Conservation (phyloP, 2,113 vertebrate species). For the Channa argus region DNA sequence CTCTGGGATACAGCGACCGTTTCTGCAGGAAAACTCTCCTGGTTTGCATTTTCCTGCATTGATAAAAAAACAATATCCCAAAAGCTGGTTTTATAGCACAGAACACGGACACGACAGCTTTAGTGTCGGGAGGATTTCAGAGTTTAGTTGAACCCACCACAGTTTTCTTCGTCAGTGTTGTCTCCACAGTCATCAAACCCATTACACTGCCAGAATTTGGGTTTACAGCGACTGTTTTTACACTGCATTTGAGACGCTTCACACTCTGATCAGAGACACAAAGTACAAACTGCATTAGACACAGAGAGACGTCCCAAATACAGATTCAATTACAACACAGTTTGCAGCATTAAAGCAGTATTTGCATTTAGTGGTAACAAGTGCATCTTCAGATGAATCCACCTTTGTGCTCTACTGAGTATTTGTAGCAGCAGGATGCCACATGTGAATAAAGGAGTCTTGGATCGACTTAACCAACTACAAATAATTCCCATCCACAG, state of each 20-base stretch:
- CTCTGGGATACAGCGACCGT: conserved; percentile 77
- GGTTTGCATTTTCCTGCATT: conserved; percentile 74
- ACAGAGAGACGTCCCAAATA: too few species aligned
- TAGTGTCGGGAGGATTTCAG: not conserved
- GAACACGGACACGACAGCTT: not conserved
- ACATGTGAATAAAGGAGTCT: too few species aligned
- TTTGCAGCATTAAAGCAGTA: too few species aligned
- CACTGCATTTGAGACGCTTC: conserved; percentile 85
- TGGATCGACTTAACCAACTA: too few species aligned
- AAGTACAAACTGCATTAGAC: not conserved
- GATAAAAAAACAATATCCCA: not conserved
- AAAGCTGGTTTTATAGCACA: not conserved
- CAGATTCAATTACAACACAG: too few species aligned
- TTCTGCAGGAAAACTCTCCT: conserved; percentile 81
- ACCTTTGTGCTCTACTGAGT: too few species aligned
- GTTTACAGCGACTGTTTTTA: conserved; percentile 87
- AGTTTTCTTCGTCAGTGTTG: conserved; percentile 87
- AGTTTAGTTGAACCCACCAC: conserved; percentile 80
- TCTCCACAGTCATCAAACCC: conserved; percentile 90
- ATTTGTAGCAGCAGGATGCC: too few species aligned
- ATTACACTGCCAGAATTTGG: conserved; percentile 90
- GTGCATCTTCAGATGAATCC: too few species aligned
- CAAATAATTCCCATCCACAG: too few species aligned
- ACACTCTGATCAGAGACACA: conserved; percentile 74
- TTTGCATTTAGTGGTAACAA: too few species aligned